Percentiles rank a stretch among this genome's conserved stretches.
phyloP scores from a whole-genome alignment of 37 sponge, comb jelly and placozoan genomes.

The Beroe ovata region DNA sequence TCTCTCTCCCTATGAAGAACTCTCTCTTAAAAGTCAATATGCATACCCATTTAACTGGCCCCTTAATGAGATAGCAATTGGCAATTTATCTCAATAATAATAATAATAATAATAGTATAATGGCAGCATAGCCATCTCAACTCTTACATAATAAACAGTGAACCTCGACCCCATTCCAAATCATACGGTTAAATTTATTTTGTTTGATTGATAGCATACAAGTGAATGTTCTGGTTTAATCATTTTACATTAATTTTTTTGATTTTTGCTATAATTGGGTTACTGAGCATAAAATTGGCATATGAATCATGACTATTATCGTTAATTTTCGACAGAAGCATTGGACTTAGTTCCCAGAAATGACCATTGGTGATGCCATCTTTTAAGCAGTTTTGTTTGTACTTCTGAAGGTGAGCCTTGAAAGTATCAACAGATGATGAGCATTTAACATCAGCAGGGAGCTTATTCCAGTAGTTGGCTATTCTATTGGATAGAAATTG shows the following conservation, averaged over 20 bases:
- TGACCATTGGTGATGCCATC: not conserved
- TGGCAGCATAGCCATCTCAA: slow-evolving; percentile 23
- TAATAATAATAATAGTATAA: slow-evolving; percentile 44
- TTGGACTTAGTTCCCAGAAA: slow-evolving; percentile 2
- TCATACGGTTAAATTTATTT: not conserved
- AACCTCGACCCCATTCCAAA: not conserved
- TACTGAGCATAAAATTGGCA: slow-evolving; percentile 6
- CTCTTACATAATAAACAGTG: not conserved
- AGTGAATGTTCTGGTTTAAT: not conserved
- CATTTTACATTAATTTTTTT: not conserved
- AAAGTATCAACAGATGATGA: not conserved
- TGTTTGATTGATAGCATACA: not conserved
- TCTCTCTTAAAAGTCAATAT: too few relatives aligned
- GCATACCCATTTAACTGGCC: too few relatives aligned
- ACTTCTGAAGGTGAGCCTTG: not conserved
- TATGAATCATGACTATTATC: slow-evolving; percentile 42
- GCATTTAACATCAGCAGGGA: not conserved
- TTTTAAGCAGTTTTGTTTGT: not conserved
- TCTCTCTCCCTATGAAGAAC: too few relatives aligned
- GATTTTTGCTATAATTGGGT: not conserved
- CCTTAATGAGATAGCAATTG: too few relatives aligned
- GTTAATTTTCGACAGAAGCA: slow-evolving; percentile 2
- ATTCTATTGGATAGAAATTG: slow-evolving; percentile 1
- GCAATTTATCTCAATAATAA: too few relatives aligned
- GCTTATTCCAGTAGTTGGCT: slow-evolving; percentile 57